phyloP scores from a whole-genome alignment of 2,888 invertebrate genomes.

The Alentia gelatinosa region DNA sequence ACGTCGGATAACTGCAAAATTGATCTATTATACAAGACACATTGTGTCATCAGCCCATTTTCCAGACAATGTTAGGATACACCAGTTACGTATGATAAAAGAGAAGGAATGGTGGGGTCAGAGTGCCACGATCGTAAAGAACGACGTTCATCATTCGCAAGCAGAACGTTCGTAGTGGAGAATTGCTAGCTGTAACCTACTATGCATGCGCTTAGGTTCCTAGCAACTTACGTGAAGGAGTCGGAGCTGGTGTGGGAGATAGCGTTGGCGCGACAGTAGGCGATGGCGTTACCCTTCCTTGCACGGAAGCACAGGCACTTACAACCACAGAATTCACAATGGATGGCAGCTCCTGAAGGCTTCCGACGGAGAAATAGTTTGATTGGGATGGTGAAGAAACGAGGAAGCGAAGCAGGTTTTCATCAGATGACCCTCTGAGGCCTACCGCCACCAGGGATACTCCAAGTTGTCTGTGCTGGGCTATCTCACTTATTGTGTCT shows the following conservation, averaged over 20 bases:
- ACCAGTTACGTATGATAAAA: too few species aligned
- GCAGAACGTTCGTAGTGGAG: too few species aligned
- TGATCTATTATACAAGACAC: too few species aligned
- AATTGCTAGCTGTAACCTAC: too few species aligned
- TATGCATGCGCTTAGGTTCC: not conserved
- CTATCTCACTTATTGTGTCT: not conserved
- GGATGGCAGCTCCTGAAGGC: not conserved
- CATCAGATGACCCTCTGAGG: not conserved
- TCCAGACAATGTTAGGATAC: too few species aligned
- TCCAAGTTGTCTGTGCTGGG: not conserved
- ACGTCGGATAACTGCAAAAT: too few species aligned
- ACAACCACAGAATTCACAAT: not conserved
- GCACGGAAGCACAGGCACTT: not conserved
- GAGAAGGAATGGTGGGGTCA: too few species aligned
- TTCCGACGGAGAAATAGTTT: not conserved
- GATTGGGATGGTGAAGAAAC: not conserved
- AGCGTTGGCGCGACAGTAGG: not conserved
- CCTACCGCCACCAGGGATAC: not conserved
- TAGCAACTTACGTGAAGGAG: conserved; percentile 1
- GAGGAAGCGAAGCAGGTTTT: not conserved
- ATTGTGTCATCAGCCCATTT: too few species aligned
- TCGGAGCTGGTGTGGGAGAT: not conserved
- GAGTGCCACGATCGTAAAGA: too few species aligned
- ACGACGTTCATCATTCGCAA: too few species aligned
- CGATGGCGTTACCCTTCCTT: not conserved